These are phyloP conservation scores for Saturnia japonica DNA, from an alignment of 2,888 invertebrate genomes.

Conservation along the genomic window DNA sequence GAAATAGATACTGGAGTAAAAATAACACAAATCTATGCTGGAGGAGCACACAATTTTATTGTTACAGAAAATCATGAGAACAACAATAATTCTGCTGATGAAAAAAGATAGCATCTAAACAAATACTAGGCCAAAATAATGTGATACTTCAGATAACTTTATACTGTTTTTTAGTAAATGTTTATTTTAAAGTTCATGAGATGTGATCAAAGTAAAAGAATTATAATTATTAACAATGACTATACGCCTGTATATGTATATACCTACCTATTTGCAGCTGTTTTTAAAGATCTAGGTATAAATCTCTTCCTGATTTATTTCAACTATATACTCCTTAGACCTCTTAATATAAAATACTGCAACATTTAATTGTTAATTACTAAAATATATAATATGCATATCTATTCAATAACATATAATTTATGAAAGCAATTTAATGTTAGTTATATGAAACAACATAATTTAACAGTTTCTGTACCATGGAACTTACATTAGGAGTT, in stretches of 20 bases:
- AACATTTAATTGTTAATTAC: constrained; percentile 16
- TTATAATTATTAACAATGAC: constrained; percentile 38
- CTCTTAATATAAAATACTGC: constrained; percentile 38
- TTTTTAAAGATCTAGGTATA: constrained; percentile 14
- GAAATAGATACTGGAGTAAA: constrained; percentile 36
- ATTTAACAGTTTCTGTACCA: neutral
- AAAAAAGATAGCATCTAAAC: neutral
- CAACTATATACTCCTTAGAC: constrained; percentile 22
- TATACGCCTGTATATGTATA: constrained; percentile 39
- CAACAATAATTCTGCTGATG: neutral
- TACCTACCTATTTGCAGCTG: constrained; percentile 41
- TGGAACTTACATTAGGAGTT: neutral
- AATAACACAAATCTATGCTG: constrained; percentile 64
- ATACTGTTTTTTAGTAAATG: too few species aligned
- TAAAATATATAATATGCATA: neutral
- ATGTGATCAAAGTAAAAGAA: constrained; percentile 16
- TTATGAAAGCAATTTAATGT: neutral
- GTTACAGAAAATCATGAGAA: constrained; percentile 41
- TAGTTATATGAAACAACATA: neutral
- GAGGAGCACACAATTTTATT: constrained; percentile 74
- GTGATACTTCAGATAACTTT: neutral
- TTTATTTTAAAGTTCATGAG: neutral
- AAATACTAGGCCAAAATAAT: neutral
- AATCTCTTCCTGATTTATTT: neutral
- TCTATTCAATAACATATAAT: neutral